A percentile compares a stretch with the other conserved stretches of the same genome.
Conservation (phyloP, 2,797 vertebrate genomes). For the Danio tinwini region DNA sequence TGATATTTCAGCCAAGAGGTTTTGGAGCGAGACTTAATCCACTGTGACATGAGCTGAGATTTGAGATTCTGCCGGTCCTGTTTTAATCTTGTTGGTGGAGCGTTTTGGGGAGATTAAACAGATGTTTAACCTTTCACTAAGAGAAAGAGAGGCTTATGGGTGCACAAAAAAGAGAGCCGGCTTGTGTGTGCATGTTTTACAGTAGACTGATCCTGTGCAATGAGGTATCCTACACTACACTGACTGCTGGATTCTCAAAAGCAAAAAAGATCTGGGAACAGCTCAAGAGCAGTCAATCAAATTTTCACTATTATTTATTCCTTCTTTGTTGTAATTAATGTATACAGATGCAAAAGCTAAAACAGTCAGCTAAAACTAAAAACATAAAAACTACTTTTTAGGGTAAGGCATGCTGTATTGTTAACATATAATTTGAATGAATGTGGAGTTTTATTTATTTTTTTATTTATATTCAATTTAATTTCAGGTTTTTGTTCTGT, state of each 20-base stretch:
- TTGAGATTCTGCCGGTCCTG: slow-evolving; percentile 57
- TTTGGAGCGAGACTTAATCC: slow-evolving; percentile 60
- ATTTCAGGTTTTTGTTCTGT: too few relatives aligned
- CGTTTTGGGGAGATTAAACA: slow-evolving; percentile 59
- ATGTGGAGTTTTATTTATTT: too few relatives aligned
- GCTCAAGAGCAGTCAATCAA: neutral
- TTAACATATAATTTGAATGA: too few relatives aligned
- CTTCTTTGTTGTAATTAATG: slow-evolving; percentile 5
- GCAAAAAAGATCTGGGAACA: slow-evolving; percentile 9
- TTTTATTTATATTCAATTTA: too few relatives aligned
- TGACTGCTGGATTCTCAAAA: neutral
- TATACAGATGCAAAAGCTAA: too few relatives aligned
- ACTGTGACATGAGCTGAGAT: slow-evolving; percentile 63
- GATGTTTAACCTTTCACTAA: slow-evolving; percentile 57
- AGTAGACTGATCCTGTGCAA: slow-evolving; percentile 13
- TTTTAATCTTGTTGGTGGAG: slow-evolving; percentile 70
- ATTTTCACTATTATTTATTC: slow-evolving; percentile 18
- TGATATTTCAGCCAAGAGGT: slow-evolving; percentile 52
- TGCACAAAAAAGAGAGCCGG: slow-evolving; percentile 46
- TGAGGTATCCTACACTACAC: slow-evolving; percentile 1
- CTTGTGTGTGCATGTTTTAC: slow-evolving; percentile 20
- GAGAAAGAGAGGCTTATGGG: slow-evolving; percentile 48
- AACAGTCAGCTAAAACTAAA: too few relatives aligned
- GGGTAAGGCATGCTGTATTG: too few relatives aligned
- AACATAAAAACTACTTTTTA: too few relatives aligned